phyloP scores from a whole-genome alignment of 2,113 vertebrate species.

The Esox niger region DNA sequence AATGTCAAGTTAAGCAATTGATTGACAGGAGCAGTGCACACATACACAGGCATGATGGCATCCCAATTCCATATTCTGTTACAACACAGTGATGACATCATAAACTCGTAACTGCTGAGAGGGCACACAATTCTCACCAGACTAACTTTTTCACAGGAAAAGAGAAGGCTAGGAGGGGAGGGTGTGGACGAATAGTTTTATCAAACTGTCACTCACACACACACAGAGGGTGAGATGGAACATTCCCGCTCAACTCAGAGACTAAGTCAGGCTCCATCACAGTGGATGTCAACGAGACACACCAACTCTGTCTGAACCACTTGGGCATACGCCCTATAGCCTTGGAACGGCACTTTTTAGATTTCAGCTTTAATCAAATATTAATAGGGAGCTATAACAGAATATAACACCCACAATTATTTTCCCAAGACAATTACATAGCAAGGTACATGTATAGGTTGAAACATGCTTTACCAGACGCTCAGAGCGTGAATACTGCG shows the following conservation, averaged over 20 bases:
- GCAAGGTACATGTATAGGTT: no score
- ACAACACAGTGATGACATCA: no score
- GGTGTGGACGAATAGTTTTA: neutral
- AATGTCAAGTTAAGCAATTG: no score
- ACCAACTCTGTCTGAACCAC: constrained; percentile 18
- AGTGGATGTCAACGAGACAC: constrained; percentile 17
- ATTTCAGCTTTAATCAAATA: neutral
- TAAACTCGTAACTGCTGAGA: no score
- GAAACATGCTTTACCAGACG: neutral
- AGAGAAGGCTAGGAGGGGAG: neutral
- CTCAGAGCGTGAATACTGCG: no score
- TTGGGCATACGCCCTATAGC: constrained; percentile 43
- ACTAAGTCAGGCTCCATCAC: constrained; percentile 19
- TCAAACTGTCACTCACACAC: constrained; percentile 31
- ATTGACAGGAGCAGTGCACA: neutral
- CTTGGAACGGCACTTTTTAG: no score
- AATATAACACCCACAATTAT: neutral
- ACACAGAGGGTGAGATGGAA: constrained; percentile 32
- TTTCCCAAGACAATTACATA: neutral
- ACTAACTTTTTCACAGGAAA: no score
- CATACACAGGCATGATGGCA: neutral
- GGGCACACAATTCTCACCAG: no score
- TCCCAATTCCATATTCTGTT: neutral
- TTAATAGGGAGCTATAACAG: neutral
- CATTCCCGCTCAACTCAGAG: constrained; percentile 3